Conservation (phyloP, 2,888 invertebrate species). For the Drosophila nigricruria region DNA sequence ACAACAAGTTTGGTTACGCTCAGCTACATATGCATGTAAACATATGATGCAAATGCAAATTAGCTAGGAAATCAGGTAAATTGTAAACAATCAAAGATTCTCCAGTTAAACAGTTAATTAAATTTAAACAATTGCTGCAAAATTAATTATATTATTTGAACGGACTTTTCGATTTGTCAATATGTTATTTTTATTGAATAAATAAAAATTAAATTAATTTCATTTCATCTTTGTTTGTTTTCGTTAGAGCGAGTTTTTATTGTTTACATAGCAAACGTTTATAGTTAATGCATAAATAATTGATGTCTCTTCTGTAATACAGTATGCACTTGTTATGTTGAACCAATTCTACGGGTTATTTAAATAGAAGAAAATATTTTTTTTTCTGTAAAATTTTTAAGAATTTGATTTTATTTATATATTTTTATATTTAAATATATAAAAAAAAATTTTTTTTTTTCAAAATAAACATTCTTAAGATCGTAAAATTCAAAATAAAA, state of each 20-base stretch:
- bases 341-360: not conserved
- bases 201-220: not conserved
- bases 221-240: conserved; percentile 6
- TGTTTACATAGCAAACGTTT: not conserved
- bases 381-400: not conserved
- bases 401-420: too few species aligned
- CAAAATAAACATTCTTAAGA: too few species aligned
- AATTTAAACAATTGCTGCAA: conserved; percentile 3
- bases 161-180: not conserved
- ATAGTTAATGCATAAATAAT: not conserved
- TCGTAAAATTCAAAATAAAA: too few species aligned
- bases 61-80: conserved; percentile 23
- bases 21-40: not conserved
- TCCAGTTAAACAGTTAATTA: conserved; percentile 11
- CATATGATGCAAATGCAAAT: conserved; percentile 24
- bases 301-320: not conserved
- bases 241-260: not conserved
- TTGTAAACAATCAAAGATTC: conserved; percentile 4
- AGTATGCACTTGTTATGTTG: not conserved
- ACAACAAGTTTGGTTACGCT: conserved; percentile 19
- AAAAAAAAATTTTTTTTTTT: too few species aligned
- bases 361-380: not conserved
- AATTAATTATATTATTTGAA: conserved; percentile 7
- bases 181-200: not conserved
- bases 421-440: not conserved